Conservation (phyloP, 1,140 invertebrate genomes). For the Camponotus vicinus region DNA sequence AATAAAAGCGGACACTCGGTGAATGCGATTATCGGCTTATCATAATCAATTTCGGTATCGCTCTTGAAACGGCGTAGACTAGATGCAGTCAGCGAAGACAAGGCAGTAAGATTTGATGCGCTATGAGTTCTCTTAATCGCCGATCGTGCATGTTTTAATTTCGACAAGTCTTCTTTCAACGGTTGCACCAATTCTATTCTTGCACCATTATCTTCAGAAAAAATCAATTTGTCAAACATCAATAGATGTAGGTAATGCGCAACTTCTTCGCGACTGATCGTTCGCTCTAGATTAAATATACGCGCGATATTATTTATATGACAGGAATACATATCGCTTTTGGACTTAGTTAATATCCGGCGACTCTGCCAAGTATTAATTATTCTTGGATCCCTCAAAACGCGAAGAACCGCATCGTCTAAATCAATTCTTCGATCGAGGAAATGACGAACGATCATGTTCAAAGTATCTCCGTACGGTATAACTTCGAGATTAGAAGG, state of each 20-base stretch:
- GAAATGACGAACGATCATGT: conserved; percentile 45
- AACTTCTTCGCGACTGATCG: conserved; percentile 38
- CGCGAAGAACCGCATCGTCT: conserved; percentile 29
- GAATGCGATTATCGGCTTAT: conserved; percentile 16
- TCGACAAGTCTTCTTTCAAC: neutral
- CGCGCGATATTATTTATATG: conserved; percentile 53
- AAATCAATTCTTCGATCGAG: conserved; percentile 31
- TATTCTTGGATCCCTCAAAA: conserved; percentile 51
- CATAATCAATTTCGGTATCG: conserved; percentile 62
- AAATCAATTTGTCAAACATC: conserved; percentile 72
- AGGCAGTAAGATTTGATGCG: conserved; percentile 10
- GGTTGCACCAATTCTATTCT: neutral
- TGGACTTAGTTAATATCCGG: neutral
- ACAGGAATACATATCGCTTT: conserved; percentile 47
- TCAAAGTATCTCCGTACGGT: conserved; percentile 67
- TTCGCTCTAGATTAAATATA: conserved; percentile 44
- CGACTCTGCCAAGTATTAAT: conserved; percentile 1
- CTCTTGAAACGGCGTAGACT: conserved; percentile 27
- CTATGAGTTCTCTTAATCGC: neutral
- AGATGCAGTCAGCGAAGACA: neutral
- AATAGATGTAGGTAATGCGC: conserved; percentile 67
- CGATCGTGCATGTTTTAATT: neutral
- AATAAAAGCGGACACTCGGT: conserved; percentile 55
- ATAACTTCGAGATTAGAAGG: conserved; percentile 62
- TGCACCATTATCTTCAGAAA: neutral